Evolutionary conservation across 2,888 invertebrate species (phyloP), one percentile per base, ranked within the genome.

Genomic region (Azorinus chamasolen): DNA sequence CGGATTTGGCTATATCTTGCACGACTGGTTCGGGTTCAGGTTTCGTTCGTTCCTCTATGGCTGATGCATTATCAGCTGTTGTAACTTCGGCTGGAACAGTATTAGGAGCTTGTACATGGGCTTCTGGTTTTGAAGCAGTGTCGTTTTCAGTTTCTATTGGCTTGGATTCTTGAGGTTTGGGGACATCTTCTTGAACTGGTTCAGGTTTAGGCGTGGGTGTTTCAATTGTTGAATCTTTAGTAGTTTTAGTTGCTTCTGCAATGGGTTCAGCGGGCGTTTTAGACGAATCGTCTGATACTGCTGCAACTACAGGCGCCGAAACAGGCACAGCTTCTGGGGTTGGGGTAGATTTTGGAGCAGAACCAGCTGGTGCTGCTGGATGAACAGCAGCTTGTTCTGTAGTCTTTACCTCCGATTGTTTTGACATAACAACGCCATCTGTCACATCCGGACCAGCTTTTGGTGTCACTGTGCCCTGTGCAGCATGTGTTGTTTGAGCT

Each of bases 391-490:
- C 10, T 10, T 32, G 32, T 32, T 4, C 32, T 32, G 4, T 32
- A 32, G 10, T 10, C 4, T 32, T 32, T 10, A 32, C 32, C 32
- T 32, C 32, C 6, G 45, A 5, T 45, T 3, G 45, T 45, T 16
- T 45, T 45, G 45, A 18, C 20, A 5, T 14, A 45, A 4, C 14
- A 45, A 27, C 46, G 46, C 32, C 20, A 20, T 53, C 24, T 4
- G 53, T 32, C 16, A 41, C 63, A 20, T 39, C 51, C 27, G 22
- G 50, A 41, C 50, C 16, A 24, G 51, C 25, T 53, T 63, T 41
- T 41, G 53, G 53, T 51, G 41, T 63, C 41, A 45, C 53, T 12
- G 37, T 24, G n/a, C n/a, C n/a, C n/a, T n/a, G n/a, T n/a, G n/a
- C n/a, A n/a, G n/a, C n/a, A n/a, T n/a, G n/a, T n/a, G n/a, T n/a